phyloP scores from a whole-genome alignment of 37 sponge, comb jelly and placozoan species.

The Geodia barretti region DNA sequence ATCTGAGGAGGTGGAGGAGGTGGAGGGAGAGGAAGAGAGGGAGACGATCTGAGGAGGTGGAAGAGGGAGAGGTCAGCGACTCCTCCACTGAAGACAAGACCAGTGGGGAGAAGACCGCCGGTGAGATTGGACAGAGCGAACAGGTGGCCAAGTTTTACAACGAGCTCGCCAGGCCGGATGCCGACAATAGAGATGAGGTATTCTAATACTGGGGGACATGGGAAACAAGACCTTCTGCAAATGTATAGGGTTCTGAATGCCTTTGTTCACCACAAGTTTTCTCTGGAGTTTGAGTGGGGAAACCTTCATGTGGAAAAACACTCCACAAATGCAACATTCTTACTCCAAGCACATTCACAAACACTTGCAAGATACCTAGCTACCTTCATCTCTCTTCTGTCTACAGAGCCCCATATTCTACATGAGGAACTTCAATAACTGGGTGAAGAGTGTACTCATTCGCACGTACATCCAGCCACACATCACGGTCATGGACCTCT shows the following conservation, averaged over 20 bases:
- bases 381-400: not conserved
- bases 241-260: too few species aligned
- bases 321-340: too few species aligned
- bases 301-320: too few species aligned
- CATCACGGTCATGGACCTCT: slow-evolving; percentile 86
- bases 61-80: slow-evolving; percentile 52
- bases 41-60: slow-evolving; percentile 2
- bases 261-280: too few species aligned
- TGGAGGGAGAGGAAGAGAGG: not conserved
- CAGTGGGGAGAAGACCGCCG: not conserved
- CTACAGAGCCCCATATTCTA: slow-evolving; percentile 84
- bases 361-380: not conserved
- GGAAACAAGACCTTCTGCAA: too few species aligned
- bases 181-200: slow-evolving; percentile 73
- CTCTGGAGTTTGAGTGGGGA: too few species aligned
- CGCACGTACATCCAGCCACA: slow-evolving; percentile 60
- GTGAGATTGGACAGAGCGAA: too few species aligned
- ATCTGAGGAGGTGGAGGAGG: too few species aligned
- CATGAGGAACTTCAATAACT: slow-evolving; percentile 98
- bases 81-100: slow-evolving; percentile 23
- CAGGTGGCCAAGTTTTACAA: slow-evolving; percentile 74
- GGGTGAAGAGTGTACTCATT: slow-evolving; percentile 98
- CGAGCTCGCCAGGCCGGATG: slow-evolving; percentile 57
- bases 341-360: not conserved
- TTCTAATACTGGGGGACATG: too few species aligned